A percentile compares a stretch with the other conserved stretches of the same genome.
phyloP scores from a whole-genome alignment of 1,140 invertebrate genomes.

The Sesamia nonagrioides region DNA sequence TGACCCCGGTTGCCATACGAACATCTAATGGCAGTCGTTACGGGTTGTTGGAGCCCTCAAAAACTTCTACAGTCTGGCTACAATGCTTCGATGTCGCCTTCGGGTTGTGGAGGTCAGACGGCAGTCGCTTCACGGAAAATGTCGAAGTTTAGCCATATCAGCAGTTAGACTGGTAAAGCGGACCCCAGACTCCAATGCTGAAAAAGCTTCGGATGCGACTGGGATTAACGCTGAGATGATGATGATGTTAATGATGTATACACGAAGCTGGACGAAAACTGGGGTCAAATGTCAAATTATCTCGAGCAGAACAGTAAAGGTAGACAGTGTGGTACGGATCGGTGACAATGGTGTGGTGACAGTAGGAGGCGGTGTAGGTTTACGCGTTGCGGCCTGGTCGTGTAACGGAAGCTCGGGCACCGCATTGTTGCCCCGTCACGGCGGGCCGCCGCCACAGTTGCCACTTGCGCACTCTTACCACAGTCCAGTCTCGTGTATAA shows the following conservation, averaged over 20 bases:
- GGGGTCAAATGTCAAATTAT: slow-evolving; percentile 7
- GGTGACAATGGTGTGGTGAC: slow-evolving; percentile 59
- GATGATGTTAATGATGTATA: not conserved
- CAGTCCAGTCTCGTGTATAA: not conserved
- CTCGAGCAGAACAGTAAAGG: slow-evolving; percentile 36
- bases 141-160: too few relatives aligned
- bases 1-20: too few relatives aligned
- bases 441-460: slow-evolving; percentile 28
- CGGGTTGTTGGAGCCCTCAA: too few relatives aligned
- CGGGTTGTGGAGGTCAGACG: too few relatives aligned
- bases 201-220: too few relatives aligned
- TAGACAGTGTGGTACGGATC: slow-evolving; percentile 33
- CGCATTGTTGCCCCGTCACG: slow-evolving; percentile 60
- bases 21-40: too few relatives aligned
- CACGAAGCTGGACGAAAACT: not conserved
- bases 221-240: too few relatives aligned
- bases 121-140: too few relatives aligned
- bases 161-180: too few relatives aligned
- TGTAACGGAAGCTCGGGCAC: slow-evolving; percentile 68
- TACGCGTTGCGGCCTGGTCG: slow-evolving; percentile 52
- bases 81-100: too few relatives aligned
- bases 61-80: too few relatives aligned
- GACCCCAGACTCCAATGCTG: too few relatives aligned
- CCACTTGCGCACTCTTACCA: slow-evolving; percentile 7
- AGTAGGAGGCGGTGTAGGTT: slow-evolving; percentile 61